These are phyloP conservation scores for Apostichopus californicus DNA, from an alignment of 35 echinoderm and acorn worm species.

Conservation along the genomic window DNA sequence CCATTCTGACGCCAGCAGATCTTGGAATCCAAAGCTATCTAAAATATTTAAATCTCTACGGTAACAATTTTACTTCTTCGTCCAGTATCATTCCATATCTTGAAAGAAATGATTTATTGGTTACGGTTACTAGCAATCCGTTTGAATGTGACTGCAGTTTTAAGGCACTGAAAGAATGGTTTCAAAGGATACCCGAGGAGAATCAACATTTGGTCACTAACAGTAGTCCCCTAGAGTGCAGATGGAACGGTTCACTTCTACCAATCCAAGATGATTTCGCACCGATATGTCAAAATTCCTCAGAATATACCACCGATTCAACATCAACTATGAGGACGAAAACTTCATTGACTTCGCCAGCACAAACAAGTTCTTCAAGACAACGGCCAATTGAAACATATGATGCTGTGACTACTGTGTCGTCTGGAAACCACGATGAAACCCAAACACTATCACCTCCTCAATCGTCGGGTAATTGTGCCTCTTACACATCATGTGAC, in stretches of 20 bases:
- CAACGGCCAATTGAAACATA: background rate
- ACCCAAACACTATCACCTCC: background rate
- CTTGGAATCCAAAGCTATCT: background rate
- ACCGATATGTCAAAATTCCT: background rate
- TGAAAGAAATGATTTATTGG: background rate
- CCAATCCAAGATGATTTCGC: background rate
- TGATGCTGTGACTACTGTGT: background rate
- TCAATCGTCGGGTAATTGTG: background rate
- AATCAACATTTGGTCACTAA: background rate
- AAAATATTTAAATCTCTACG: background rate
- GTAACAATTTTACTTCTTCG: background rate
- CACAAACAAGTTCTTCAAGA: background rate
- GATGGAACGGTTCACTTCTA: background rate
- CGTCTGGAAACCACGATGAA: too few species aligned
- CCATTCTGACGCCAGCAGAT: background rate
- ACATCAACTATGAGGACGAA: background rate
- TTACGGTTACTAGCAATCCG: background rate
- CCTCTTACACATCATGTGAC: background rate
- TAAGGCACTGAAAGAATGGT: background rate
- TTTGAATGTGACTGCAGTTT: conserved; percentile 11
- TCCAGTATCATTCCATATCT: conserved; percentile 5
- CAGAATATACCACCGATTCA: background rate
- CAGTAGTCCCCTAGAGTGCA: background rate
- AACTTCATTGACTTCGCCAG: background rate
- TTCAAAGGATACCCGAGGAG: background rate